Evolutionary conservation across 2,797 vertebrate genomes (phyloP).

Genomic region (Myotis planiceps): DNA sequence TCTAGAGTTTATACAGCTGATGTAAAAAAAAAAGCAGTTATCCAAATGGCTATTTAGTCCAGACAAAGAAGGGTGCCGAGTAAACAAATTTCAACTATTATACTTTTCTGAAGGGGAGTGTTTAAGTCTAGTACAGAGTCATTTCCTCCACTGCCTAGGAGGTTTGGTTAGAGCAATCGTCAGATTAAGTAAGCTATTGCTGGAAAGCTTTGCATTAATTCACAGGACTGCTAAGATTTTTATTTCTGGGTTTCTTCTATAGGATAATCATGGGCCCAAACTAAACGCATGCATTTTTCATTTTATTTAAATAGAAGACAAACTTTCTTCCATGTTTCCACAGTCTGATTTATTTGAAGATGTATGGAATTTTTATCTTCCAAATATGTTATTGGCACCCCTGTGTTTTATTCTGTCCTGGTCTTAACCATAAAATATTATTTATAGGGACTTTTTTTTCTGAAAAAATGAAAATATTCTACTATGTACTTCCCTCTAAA

Average conservation of each 20-base stretch:
- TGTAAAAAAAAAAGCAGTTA: neutral
- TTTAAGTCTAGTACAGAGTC: neutral
- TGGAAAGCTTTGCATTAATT: neutral
- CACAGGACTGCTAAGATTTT: neutral
- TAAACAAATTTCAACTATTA: slow-evolving; percentile 27
- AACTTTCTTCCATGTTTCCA: neutral
- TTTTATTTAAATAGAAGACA: slow-evolving; percentile 39
- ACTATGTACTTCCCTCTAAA: neutral
- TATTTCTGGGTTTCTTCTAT: neutral
- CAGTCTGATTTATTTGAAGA: neutral
- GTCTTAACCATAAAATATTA: neutral
- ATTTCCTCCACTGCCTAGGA: neutral
- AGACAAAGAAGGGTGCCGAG: neutral
- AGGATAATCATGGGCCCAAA: neutral
- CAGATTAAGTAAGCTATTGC: neutral
- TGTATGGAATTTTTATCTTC: neutral
- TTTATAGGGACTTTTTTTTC: neutral
- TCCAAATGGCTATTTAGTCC: slow-evolving; percentile 23
- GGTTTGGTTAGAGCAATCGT: neutral
- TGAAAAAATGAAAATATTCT: neutral
- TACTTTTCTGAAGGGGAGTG: neutral
- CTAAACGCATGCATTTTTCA: neutral
- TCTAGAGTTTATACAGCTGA: neutral
- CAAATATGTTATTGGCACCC: neutral
- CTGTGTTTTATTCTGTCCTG: neutral